phyloP scores from a whole-genome alignment of 2,797 vertebrate genomes.

The Diceros bicornis region DNA sequence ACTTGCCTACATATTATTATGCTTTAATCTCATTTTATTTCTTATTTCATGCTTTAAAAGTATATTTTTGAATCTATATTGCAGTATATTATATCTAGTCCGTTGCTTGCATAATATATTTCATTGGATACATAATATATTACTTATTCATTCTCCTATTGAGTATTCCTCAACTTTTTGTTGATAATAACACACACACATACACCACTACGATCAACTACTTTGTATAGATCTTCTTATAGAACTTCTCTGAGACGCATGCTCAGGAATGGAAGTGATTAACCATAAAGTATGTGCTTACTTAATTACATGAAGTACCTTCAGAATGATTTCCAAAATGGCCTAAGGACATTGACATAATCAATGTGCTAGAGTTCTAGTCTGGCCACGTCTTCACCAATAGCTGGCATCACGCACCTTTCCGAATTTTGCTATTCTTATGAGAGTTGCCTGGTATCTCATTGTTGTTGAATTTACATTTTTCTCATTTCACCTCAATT shows the following conservation, averaged over 20 bases:
- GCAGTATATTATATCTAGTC: not conserved
- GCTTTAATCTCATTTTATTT: not conserved
- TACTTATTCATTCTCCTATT: not conserved
- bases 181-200: not conserved
- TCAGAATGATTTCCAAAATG: not conserved
- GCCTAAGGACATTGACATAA: not conserved
- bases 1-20: not conserved
- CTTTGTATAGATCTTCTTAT: not conserved
- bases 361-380: not conserved
- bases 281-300: not conserved
- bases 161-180: not conserved
- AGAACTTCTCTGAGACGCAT: slow-evolving; percentile 5
- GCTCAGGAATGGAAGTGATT: not conserved
- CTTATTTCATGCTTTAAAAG: not conserved
- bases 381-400: not conserved
- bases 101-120: not conserved
- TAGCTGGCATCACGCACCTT: not conserved
- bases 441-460: not conserved
- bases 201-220: not conserved
- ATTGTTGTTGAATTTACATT: not conserved
- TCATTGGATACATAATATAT: not conserved
- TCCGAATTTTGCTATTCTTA: not conserved
- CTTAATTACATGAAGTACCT: slow-evolving; percentile 15
- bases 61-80: not conserved
- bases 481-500: slow-evolving; percentile 57